Evolutionary conservation across 1,140 invertebrate species (phyloP).

Genomic region (Nymphalis io): DNA sequence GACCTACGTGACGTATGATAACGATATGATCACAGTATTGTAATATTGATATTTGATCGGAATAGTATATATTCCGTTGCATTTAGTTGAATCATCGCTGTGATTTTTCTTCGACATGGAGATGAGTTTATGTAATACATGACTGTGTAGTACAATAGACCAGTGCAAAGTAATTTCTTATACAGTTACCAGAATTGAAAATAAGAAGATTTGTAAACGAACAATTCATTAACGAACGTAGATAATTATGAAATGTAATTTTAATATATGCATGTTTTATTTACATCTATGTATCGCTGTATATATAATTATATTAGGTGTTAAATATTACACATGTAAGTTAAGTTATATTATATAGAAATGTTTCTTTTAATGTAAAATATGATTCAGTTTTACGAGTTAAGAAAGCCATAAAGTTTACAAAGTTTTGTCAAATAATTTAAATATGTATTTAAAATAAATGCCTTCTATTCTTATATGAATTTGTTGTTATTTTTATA

Average conservation of each 20-base stretch:
- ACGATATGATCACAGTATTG: too few relatives aligned
- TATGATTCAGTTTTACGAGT: neutral
- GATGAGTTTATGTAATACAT: neutral
- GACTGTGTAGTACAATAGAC: neutral
- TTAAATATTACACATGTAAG: conserved; percentile 1
- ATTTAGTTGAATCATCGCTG: neutral
- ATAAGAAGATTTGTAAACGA: neutral
- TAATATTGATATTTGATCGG: neutral
- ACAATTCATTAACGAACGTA: neutral
- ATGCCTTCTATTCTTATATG: too few relatives aligned
- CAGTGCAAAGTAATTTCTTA: neutral
- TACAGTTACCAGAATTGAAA: conserved; percentile 7
- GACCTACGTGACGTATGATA: too few relatives aligned
- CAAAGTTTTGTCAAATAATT: too few relatives aligned
- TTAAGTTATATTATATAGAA: conserved; percentile 6
- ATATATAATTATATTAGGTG: neutral
- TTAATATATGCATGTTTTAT: conserved; percentile 7
- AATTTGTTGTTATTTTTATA: too few relatives aligned
- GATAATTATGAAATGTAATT: neutral
- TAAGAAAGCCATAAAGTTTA: neutral
- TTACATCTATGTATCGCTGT: neutral
- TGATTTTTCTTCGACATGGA: neutral
- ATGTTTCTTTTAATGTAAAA: conserved; percentile 10
- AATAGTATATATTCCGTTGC: neutral
- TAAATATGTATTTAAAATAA: too few relatives aligned